phyloP scores from a whole-genome alignment of 2,797 vertebrate genomes.

The Amblyopsis hoosieri region DNA sequence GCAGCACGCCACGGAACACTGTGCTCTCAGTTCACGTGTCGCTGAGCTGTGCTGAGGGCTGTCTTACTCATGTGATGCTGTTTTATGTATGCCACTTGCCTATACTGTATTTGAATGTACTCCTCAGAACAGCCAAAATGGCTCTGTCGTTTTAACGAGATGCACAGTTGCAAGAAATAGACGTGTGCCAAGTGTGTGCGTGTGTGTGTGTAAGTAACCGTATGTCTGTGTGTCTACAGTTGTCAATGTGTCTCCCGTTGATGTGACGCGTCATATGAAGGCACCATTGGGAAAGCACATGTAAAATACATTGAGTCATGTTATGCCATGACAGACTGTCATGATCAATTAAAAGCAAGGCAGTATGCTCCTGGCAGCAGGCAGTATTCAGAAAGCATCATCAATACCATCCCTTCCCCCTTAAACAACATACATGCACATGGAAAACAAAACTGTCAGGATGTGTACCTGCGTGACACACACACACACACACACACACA shows the following conservation, averaged over 20 bases:
- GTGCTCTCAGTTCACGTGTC: constrained; percentile 50
- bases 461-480: background rate
- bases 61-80: constrained; percentile 55
- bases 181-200: background rate
- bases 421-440: constrained; percentile 1
- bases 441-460: background rate
- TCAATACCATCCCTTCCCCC: constrained; percentile 39
- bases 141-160: constrained; percentile 8
- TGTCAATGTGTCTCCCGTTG: constrained; percentile 28
- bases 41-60: constrained; percentile 29
- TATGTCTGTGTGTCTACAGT: constrained; percentile 48
- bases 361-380: constrained; percentile 37
- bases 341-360: constrained; percentile 58
- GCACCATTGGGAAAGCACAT: constrained; percentile 58
- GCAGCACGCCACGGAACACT: constrained; percentile 38
- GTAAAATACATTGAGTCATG: constrained; percentile 59
- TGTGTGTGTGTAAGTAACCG: constrained; percentile 46
- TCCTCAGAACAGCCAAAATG: constrained; percentile 21
- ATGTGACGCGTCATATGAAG: constrained; percentile 39
- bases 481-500: constrained; percentile 7
- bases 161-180: background rate
- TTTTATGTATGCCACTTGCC: constrained; percentile 54
- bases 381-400: constrained; percentile 53
- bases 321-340: constrained; percentile 64
- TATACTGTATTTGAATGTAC: constrained; percentile 25